Base-by-base conservation (phyloP, 1,140 invertebrate genomes). In the Drosophila aff. region DNA sequence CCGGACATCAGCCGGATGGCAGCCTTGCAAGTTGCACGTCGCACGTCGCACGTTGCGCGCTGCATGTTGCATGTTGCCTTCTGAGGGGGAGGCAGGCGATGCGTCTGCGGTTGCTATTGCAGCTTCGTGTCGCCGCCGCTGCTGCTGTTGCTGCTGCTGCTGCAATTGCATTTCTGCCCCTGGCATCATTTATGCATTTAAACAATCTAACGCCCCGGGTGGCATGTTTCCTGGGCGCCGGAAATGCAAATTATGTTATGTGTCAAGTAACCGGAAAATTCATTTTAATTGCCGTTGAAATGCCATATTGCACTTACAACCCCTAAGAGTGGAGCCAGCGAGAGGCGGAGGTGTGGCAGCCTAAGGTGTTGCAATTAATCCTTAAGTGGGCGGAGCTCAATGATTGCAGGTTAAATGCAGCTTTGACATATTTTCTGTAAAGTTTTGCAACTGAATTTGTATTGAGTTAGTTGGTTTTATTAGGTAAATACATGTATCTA, bases 261-360 rank as follows among this genome's bases (percentile, higher is more conserved):
- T 92, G 91, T 92, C 91, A 92, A 92, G 91, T 91, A 91, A 91
- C 91, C 91, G 91, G 91, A 92, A 92, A 92, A 92, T 92, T 79
- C 79, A 89, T 92, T 92, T 92, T 92, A 92, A 92, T 92, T 92
- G 91, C 91, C 83, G 75, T 79, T 76, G 73, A 81, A 90, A 91
- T 91, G 82, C 84, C 87, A 87, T 87, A 87, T 81, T 78, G 76
- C 76, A 81, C 52, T 87, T 57, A 40, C 53, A 57, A 53, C 49
- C 33, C 23, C 2, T 0, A 23, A 23, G 5, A 50, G 23, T 3
- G 26, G 36, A 38, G 36, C 11, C 33, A 44, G 18, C 41, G 21
- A 3, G 0, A 21, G 21, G 5, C 9, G 46, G 23, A 28, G 36
- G 36, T 23, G 33, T 23, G 5, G 15, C 5, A 40, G 36, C 53